Base-by-base conservation (phyloP, 1,140 invertebrate genomes). In the Potamilus streckersoni region DNA sequence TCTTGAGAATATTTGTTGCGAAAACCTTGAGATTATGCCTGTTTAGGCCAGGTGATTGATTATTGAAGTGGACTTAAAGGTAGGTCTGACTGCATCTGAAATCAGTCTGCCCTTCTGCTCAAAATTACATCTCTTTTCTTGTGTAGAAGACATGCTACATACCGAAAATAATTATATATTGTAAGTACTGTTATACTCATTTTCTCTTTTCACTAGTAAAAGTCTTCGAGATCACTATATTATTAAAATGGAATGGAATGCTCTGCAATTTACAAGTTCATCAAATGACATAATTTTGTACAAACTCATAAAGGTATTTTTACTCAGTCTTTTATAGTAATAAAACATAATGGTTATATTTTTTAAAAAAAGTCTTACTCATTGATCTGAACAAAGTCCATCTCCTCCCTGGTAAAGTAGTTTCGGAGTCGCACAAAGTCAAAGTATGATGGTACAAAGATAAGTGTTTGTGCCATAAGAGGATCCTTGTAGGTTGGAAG, bases 381-480 rank as follows among this genome's bases (percentile, higher is more conserved):
- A 75, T 82, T 86, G 20, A 89, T 83, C 64, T 85, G 95, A 3
- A 94, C 94, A 90, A 96, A 96, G 79, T 93, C 94, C 5, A 95
- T 90, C 80, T 95, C 95, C 87, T 98, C 95, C 74, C 93, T 94
- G 82, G 95, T 96, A 82, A 99, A 96, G 87, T 96, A 94, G 91
- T 99, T 99, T 78, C 97, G 90, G 31, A 99, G 84, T 78, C 94
- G 92, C 0, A 99, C 95, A 91, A 94, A 99, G 90, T 99, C 98
- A 87, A 97, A 99, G 89, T 99, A 99, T 59, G 95, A 97, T 0
- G 97, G 95, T 61, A 99, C 92, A 90, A 94, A 99, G 63, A 99
- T 94, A 58, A 99, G 86, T 0, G 96, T 97, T 84, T 97, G 96
- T 69, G 93, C 93, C 93, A 95, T 95, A 11, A 94, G 91, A 19